These are phyloP conservation scores for Spatulosminthurus flaviceps DNA, from an alignment of 2,888 invertebrate genomes.

Conservation along the genomic window DNA sequence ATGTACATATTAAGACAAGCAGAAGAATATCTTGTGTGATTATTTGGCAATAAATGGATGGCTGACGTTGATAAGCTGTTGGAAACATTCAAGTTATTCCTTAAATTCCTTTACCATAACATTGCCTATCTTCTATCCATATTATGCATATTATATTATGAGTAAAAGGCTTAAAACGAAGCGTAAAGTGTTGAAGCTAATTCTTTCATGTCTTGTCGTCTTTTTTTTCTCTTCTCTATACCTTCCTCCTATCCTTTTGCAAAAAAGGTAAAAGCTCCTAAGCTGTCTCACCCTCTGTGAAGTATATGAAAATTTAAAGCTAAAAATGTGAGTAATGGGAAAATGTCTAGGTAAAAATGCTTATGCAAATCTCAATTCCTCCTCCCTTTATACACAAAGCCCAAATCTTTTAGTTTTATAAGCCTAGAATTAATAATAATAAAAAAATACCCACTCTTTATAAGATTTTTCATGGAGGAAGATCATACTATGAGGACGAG, in stretches of 20 bases:
- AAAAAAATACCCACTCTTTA: neutral
- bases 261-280: constrained; percentile 20
- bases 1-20: too few relatives aligned
- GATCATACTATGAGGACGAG: constrained; percentile 33
- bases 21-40: neutral
- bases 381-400: neutral
- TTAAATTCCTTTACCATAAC: too few relatives aligned
- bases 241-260: too few relatives aligned
- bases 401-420: too few relatives aligned
- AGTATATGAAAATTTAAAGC: neutral
- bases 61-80: constrained; percentile 40
- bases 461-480: neutral
- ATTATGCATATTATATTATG: too few relatives aligned
- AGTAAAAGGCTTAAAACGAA: too few relatives aligned
- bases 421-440: too few relatives aligned
- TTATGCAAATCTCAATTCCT: constrained; percentile 7
- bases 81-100: neutral
- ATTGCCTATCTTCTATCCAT: too few relatives aligned
- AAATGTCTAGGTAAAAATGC: constrained; percentile 11
- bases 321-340: constrained; percentile 32
- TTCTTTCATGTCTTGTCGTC: constrained; percentile 20
- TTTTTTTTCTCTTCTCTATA: too few relatives aligned
- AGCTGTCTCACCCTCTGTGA: neutral
- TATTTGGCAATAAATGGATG: constrained; percentile 41
- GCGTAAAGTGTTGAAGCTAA: neutral